Conservation (phyloP, 1,140 invertebrate genomes). For the Caenorhabditis latens region DNA sequence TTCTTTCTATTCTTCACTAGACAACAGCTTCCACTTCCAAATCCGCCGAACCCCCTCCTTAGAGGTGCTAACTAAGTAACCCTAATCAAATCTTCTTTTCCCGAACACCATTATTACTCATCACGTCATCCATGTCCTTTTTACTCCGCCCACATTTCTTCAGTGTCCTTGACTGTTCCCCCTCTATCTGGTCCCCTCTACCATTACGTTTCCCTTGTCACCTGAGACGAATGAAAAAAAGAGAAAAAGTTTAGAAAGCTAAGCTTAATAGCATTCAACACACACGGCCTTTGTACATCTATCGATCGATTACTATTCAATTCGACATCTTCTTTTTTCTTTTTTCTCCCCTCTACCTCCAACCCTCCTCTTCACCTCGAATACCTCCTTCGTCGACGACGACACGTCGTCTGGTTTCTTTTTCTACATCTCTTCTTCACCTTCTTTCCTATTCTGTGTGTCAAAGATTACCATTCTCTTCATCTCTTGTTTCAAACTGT, state of each 20-base stretch:
- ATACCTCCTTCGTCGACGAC: background rate
- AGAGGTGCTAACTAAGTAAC: background rate
- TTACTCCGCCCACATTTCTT: background rate
- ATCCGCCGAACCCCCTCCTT: background rate
- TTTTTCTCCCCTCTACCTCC: background rate
- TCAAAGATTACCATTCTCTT: constrained; percentile 42
- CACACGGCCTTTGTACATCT: background rate
- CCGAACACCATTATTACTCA: background rate
- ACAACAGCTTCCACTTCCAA: background rate
- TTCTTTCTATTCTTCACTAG: background rate
- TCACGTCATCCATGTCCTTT: background rate
- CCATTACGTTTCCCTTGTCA: background rate
- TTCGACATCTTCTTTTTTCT: background rate
- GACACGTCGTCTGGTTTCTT: background rate
- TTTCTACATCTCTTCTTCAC: background rate
- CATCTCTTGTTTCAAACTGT: background rate
- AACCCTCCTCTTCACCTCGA: background rate
- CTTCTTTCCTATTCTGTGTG: constrained; percentile 41
- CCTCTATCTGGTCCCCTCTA: background rate
- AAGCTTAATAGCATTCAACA: constrained; percentile 46
- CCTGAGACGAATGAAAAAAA: background rate
- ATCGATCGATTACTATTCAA: constrained; percentile 10
- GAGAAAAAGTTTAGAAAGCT: background rate
- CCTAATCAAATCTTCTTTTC: background rate
- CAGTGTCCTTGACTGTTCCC: background rate